Evolutionary conservation across 2,888 invertebrate species (phyloP), one percentile per base, ranked within the genome.

Genomic region (Oligia strigilis): DNA sequence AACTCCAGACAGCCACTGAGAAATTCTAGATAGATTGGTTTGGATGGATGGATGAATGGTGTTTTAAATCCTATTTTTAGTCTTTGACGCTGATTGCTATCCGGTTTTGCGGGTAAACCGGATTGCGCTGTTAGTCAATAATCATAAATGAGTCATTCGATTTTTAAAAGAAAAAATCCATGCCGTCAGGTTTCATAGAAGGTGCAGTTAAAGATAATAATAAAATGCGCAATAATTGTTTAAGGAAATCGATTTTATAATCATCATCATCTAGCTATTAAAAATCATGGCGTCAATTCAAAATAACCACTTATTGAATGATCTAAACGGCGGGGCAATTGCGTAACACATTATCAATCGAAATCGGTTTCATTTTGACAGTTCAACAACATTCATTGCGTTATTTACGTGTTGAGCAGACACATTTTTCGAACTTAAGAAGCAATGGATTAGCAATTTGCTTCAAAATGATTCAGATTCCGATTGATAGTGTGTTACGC

Each of bases 71-170:
- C 4, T 29, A 36, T 64, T 9, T 19, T 65, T 62, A 36, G 0
- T 40, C n/a, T 77, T 66, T 69, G 77, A 80, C 58, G 55, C 62
- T 76, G 64, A 70, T 75, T 46, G 5, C 60, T n/a, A 72, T 87
- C 85, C 77, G 82, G 88, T 85, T 84, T 84, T 72, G 40, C 62
- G 14, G 14, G 6, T 17, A 73, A 85, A 85, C 85, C 75, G 72
- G 88, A 81, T 75, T 87, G 75, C 46, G 55, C 77, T 85, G 75
- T 77, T 87, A 85, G 64, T 75, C 70, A 73, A 87, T 72, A 77
- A 70, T 72, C 49, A 46, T 55, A 65, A 58, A 71, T 85, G 88
- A 85, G 66, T 85, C 87, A 87, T 76, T 49, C 17, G 6, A 43
- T 49, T 11, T 71, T 66, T 29, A 36, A 49, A 67, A 65, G 9